These are phyloP conservation scores for Blennius ocellaris DNA, from an alignment of 2,113 vertebrate genomes.

Conservation along the genomic window DNA sequence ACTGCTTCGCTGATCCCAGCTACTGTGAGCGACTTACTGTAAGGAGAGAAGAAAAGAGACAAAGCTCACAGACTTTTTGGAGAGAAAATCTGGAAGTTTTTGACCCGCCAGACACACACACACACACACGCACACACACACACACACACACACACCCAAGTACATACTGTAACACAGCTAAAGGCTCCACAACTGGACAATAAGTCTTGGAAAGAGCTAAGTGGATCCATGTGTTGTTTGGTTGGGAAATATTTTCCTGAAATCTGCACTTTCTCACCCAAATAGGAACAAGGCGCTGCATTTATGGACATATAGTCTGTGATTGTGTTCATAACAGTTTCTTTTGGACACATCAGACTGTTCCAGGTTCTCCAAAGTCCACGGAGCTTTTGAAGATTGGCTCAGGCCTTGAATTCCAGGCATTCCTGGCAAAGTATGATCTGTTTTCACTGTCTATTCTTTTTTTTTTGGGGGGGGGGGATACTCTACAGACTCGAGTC, in stretches of 20 bases:
- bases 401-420: conserved; percentile 31
- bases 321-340: not conserved
- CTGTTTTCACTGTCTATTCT: conserved; percentile 8
- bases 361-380: not conserved
- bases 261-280: not conserved
- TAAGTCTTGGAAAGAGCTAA: conserved; percentile 24
- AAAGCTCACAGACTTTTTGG: conserved; percentile 1
- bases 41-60: conserved; percentile 6
- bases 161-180: not conserved
- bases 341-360: not conserved
- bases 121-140: not conserved
- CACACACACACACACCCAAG: not conserved
- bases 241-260: not conserved
- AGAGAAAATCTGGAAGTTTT: conserved; percentile 11
- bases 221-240: conserved; percentile 44
- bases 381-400: conserved; percentile 26
- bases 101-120: not conserved
- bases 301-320: not conserved
- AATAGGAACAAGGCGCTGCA: not conserved
- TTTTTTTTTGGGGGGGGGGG: no score
- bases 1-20: conserved; percentile 40
- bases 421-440: conserved; percentile 31
- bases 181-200: conserved; percentile 27
- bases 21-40: not conserved
- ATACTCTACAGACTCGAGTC: no score